phyloP scores from a whole-genome alignment of 2,797 vertebrate genomes.

The Threskiornis aethiopicus region DNA sequence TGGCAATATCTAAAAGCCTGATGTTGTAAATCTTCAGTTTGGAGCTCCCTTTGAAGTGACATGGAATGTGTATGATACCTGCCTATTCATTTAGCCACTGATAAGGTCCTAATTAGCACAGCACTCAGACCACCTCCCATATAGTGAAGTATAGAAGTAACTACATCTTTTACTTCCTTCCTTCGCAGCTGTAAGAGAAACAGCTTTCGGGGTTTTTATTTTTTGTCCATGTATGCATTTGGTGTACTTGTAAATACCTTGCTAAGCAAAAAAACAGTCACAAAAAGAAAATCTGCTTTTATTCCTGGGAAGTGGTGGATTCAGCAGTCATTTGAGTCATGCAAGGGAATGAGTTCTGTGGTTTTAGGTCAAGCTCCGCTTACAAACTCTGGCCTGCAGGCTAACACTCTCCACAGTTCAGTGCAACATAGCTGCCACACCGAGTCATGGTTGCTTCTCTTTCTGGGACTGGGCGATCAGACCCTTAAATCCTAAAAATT shows the following conservation, averaged over 20 bases:
- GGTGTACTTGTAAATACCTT: background rate
- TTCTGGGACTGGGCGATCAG: background rate
- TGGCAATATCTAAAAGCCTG: conserved; percentile 3
- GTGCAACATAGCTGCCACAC: background rate
- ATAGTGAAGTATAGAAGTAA: conserved; percentile 11
- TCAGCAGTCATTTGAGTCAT: background rate
- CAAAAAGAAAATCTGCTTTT: background rate
- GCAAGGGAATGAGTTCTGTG: background rate
- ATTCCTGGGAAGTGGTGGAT: background rate
- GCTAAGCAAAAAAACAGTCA: background rate
- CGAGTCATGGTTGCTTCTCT: background rate
- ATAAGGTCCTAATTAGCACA: conserved; percentile 52
- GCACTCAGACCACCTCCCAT: background rate
- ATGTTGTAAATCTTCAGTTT: conserved; percentile 25
- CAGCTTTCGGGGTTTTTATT: background rate
- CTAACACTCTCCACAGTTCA: background rate
- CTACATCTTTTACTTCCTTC: background rate
- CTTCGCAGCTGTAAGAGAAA: background rate
- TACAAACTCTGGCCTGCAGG: background rate
- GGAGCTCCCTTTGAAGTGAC: conserved; percentile 39
- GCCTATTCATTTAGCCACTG: conserved; percentile 44
- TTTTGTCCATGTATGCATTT: background rate
- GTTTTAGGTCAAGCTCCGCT: background rate
- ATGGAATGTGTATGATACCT: conserved; percentile 34
- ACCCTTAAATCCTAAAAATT: conserved; percentile 51